Conservation (phyloP, 2,888 invertebrate genomes). For the Eupithecia insigniata region DNA sequence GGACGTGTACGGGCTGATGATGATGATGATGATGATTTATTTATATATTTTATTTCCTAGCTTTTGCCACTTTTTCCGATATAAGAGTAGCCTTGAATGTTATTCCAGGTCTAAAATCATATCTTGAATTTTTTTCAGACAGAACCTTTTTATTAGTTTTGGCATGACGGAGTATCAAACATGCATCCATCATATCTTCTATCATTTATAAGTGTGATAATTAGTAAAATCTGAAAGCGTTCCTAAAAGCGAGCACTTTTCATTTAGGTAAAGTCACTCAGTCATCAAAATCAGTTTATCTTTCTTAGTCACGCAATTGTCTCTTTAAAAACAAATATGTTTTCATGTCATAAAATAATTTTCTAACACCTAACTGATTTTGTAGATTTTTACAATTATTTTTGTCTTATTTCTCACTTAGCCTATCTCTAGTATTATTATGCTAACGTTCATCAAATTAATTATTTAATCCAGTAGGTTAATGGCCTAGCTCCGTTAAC, state of each 20-base stretch:
- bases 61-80: background rate
- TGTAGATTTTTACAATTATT: slow-evolving; percentile 18
- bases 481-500: slow-evolving; percentile 37
- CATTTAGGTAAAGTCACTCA: background rate
- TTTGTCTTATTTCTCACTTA: slow-evolving; percentile 21
- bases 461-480: slow-evolving; percentile 36
- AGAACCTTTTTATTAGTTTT: background rate
- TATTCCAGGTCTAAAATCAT: no score
- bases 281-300: slow-evolving; percentile 18
- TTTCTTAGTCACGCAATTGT: slow-evolving; percentile 13
- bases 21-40: no score
- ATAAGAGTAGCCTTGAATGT: background rate
- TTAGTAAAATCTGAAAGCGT: background rate
- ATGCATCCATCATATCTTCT: background rate
- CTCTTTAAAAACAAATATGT: slow-evolving; percentile 19
- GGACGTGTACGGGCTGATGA: no score
- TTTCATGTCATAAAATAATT: slow-evolving; percentile 8
- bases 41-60: no score
- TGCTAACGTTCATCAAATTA: slow-evolving; percentile 32
- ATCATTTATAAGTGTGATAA: background rate
- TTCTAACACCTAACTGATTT: slow-evolving; percentile 10
- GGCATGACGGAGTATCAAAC: background rate
- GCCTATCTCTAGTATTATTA: slow-evolving; percentile 12
- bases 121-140: no score
- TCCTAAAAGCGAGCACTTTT: background rate